Evolutionary conservation across 2,888 invertebrate species (phyloP).

Genomic region (Palloptera scutellata): DNA sequence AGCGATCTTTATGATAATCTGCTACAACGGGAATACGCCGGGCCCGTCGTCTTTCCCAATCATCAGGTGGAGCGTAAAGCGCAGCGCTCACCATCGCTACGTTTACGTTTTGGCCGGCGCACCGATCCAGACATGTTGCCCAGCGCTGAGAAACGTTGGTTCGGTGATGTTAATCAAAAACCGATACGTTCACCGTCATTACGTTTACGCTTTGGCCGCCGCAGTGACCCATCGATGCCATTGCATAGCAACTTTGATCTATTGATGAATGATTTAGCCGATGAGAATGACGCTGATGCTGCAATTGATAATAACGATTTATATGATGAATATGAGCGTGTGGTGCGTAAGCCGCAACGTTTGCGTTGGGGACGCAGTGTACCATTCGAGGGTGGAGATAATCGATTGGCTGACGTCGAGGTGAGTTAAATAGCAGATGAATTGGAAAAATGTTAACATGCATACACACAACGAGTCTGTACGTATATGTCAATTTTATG

Average conservation of each 20-base stretch:
- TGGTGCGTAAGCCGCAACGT: slow-evolving; percentile 52
- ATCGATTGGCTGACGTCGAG: slow-evolving; percentile 34
- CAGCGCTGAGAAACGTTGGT: slow-evolving; percentile 60
- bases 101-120: slow-evolving; percentile 79
- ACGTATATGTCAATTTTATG: no score
- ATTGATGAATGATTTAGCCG: slow-evolving; percentile 42
- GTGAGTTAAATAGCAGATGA: slow-evolving; percentile 25
- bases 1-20: slow-evolving; percentile 60
- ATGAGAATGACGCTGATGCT: slow-evolving; percentile 27
- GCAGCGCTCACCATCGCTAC: slow-evolving; percentile 77
- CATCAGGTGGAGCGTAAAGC: slow-evolving; percentile 79
- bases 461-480: no score
- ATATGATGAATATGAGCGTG: slow-evolving; percentile 42
- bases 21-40: slow-evolving; percentile 63
- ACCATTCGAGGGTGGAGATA: slow-evolving; percentile 31
- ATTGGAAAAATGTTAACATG: no score
- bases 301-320: slow-evolving; percentile 12
- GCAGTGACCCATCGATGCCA: slow-evolving; percentile 73
- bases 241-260: slow-evolving; percentile 52
- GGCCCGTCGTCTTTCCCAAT: slow-evolving; percentile 65
- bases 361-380: slow-evolving; percentile 55
- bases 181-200: slow-evolving; percentile 79
- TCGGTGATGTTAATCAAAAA: slow-evolving; percentile 72
- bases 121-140: slow-evolving; percentile 70
- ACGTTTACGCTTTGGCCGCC: slow-evolving; percentile 78